Evolutionary conservation across 2,797 vertebrate genomes (phyloP).

Genomic region (Gorsachius magnificus): DNA sequence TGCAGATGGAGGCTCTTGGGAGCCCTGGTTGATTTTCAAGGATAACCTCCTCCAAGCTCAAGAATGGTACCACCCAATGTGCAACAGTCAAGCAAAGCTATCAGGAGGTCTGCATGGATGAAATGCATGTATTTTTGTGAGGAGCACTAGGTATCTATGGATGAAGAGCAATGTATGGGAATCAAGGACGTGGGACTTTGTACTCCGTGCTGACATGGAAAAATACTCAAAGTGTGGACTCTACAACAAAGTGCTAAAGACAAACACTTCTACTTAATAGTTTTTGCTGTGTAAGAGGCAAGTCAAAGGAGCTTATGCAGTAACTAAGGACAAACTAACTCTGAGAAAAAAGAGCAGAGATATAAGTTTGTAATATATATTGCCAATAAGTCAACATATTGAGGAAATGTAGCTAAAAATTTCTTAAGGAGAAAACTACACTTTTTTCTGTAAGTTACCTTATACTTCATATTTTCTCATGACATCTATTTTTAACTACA

Average conservation of each 20-base stretch:
- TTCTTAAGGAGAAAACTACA: neutral
- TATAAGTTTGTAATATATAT: neutral
- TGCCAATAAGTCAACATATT: neutral
- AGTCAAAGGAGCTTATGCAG: neutral
- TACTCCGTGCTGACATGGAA: neutral
- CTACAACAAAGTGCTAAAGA: neutral
- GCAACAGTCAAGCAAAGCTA: neutral
- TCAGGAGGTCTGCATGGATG: neutral
- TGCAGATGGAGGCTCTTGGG: neutral
- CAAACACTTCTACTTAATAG: neutral
- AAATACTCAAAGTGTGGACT: neutral
- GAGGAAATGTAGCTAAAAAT: neutral
- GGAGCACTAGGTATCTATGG: neutral
- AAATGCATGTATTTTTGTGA: neutral
- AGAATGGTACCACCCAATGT: neutral
- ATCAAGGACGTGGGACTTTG: rapidly evolving
- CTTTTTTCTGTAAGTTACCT: neutral
- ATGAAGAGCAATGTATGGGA: neutral
- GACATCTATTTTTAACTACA: constrained; percentile 65
- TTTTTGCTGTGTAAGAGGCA: neutral
- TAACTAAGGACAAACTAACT: neutral
- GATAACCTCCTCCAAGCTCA: neutral
- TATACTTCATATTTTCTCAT: constrained; percentile 53
- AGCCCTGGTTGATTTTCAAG: neutral
- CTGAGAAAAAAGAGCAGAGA: neutral